Evolutionary conservation across 2,888 invertebrate genomes (phyloP), one percentile per base, ranked within the genome.

Genomic region (Drosophila paramelanica): DNA sequence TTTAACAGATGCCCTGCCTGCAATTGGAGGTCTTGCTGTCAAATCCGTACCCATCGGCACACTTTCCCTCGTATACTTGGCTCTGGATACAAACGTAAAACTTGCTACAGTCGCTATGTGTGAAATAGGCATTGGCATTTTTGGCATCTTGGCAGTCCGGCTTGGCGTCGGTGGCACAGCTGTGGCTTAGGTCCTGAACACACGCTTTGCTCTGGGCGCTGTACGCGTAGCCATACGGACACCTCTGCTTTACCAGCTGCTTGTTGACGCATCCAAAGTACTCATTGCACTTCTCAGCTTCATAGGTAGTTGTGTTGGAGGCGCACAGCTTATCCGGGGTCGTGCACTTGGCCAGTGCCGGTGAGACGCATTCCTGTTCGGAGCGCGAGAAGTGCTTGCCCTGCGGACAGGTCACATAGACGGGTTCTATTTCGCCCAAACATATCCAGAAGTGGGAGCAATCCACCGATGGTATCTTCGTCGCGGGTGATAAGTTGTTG

Each of bases 381-480:
- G 56, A 65, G 10, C 66, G 67, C 8, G 67, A 65, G 17, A 39
- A 67, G 25, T 67, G 67, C 2, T 36, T 23, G 38, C 65, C 67
- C 25, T 52, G 42, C 0, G 67, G 67, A 0, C 67, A 67, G 17
- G 17, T 11, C 2, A 20, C 67, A 57, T 65, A 67, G 11, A 67
- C 46, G 13, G 67, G 67, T 1, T 67, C 51, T 27, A 46, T n/a
- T 0, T 36, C 36, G 38, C 42, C 51, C 31, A 67, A 20, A 10
- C 67, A 67, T 10, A 67, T 52, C 61, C 67, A 67, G 33, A 60
- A 61, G 23, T 69, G 67, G 23, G 11, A 8, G 27, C 69, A 69
- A 10, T 67, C 59, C 13, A 55, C 10, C 2, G 68, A 53, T 1
- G 67, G 50, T 33, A 62, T 65, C 7, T n/a, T 33, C 41, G 42